Conservation (phyloP, 92 coral and sea anemone genomes). For the Heliopora coerulea region DNA sequence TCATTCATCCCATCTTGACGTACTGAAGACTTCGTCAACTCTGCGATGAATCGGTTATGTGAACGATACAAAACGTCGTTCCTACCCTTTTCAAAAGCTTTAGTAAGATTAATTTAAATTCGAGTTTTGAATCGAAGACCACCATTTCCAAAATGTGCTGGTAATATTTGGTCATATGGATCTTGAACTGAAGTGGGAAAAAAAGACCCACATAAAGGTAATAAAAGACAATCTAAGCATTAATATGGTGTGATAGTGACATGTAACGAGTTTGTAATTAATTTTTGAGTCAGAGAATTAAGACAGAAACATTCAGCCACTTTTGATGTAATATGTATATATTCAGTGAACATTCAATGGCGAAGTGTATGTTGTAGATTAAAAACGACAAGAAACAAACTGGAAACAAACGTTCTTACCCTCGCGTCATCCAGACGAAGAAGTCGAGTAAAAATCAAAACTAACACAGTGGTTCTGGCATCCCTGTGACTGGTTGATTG, state of each 20-base stretch:
- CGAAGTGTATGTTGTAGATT: neutral
- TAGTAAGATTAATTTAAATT: slow-evolving; percentile 74
- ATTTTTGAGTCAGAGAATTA: too few relatives aligned
- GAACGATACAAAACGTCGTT: slow-evolving; percentile 60
- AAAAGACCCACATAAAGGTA: too few relatives aligned
- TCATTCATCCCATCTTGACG: neutral
- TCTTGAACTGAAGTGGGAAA: slow-evolving; percentile 72
- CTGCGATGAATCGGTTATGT: neutral
- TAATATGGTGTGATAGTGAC: too few relatives aligned
- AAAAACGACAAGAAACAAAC: neutral
- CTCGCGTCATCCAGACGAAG: slow-evolving; percentile 74
- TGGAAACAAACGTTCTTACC: slow-evolving; percentile 53
- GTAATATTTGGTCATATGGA: slow-evolving; percentile 68
- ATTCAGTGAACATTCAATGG: neutral
- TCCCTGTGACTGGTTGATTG: too few relatives aligned
- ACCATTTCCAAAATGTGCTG: slow-evolving; percentile 82
- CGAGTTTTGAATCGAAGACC: slow-evolving; percentile 75
- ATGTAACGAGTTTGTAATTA: too few relatives aligned
- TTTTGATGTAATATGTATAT: neutral
- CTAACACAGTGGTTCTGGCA: too few relatives aligned
- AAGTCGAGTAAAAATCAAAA: slow-evolving; percentile 78
- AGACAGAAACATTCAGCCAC: too few relatives aligned
- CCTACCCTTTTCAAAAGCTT: slow-evolving; percentile 80
- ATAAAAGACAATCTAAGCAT: too few relatives aligned
- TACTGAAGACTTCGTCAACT: slow-evolving; percentile 7